phyloP scores from a whole-genome alignment of 2,888 invertebrate species.

The Bruchidius siliquastri region DNA sequence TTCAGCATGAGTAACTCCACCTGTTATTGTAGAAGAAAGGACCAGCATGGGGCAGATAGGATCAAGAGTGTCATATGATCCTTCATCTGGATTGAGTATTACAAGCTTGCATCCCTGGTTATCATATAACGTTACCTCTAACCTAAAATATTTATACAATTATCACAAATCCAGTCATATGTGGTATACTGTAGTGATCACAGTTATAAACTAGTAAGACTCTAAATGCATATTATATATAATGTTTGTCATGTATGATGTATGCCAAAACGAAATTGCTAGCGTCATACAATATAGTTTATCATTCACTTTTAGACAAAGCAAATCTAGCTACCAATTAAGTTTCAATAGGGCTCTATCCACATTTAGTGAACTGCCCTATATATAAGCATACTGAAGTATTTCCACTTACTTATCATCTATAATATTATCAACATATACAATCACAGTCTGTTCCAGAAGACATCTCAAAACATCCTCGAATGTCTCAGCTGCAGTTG shows the following conservation, averaged over 20 bases:
- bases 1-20: slow-evolving; percentile 56
- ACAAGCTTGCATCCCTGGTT: slow-evolving; percentile 50
- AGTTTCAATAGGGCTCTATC: too few relatives aligned
- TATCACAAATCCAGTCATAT: background rate
- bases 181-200: too few relatives aligned
- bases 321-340: too few relatives aligned
- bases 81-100: slow-evolving; percentile 53
- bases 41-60: slow-evolving; percentile 61
- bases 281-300: too few relatives aligned
- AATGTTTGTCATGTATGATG: too few relatives aligned
- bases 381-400: too few relatives aligned
- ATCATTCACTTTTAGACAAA: too few relatives aligned
- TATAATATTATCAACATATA: slow-evolving; percentile 47
- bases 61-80: slow-evolving; percentile 50
- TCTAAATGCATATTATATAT: too few relatives aligned
- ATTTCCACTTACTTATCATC: slow-evolving; percentile 44
- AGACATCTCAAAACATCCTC: slow-evolving; percentile 54
- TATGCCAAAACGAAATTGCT: too few relatives aligned
- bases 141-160: slow-evolving; percentile 47
- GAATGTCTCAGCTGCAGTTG: slow-evolving; percentile 43
- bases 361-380: too few relatives aligned
- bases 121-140: slow-evolving; percentile 63
- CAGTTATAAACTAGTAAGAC: too few relatives aligned
- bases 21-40: slow-evolving; percentile 55
- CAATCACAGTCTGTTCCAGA: slow-evolving; percentile 47